Evolutionary conservation across 2,113 vertebrate species (phyloP), one percentile per base, ranked within the genome.

Genomic region (Chionodraco myersi): DNA sequence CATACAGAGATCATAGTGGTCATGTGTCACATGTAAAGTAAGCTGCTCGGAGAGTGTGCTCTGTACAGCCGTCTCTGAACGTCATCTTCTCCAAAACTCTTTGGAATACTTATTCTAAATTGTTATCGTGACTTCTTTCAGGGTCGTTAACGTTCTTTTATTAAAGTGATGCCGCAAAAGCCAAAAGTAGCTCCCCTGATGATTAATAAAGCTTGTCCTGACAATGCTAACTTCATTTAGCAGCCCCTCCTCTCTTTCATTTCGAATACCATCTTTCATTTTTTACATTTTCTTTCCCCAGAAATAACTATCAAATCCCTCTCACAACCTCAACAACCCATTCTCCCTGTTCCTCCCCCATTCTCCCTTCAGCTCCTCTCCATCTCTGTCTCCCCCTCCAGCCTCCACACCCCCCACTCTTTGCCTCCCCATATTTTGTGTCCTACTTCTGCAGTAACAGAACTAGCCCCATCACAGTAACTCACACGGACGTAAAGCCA

Each of bases 371-470:
- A 21, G 3, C 57, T 57, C 49, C 21, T 36, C 62, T 10, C 72
- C 60, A 26, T 75, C 72, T 69, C 72, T 59, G 16, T 23, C 66
- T 58, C 58, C 11, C 45, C 59, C 9, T 62, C 56, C 62, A 13
- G n/a, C 10, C 57, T 30, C 30, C 30, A 30, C 3, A 3, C 0
- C 3, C 21, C 58, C 9, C 60, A 9, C 18, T 13, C 61, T 49
- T 36, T 10, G 5, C 78, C 79, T 72, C 68, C n/a, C 59, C 82
- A 79, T 79, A 77, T 65, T 77, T 18, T 60, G 83, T 82, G 89
- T 85, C 89, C 90, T 92, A 91, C 81, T 90, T 91, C 75, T 86
- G 57, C 86, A 56, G 54, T 13, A 63, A 10, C 61, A 65, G n/a
- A 41, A 45, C 72, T 9, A 57, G 36, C 64, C 59, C 36, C 6